A percentile compares a stretch with the other conserved stretches of the same genome.
These are phyloP conservation scores for Stramonita haemastoma DNA, from an alignment of 2,888 invertebrate species.

Conservation along the genomic window DNA sequence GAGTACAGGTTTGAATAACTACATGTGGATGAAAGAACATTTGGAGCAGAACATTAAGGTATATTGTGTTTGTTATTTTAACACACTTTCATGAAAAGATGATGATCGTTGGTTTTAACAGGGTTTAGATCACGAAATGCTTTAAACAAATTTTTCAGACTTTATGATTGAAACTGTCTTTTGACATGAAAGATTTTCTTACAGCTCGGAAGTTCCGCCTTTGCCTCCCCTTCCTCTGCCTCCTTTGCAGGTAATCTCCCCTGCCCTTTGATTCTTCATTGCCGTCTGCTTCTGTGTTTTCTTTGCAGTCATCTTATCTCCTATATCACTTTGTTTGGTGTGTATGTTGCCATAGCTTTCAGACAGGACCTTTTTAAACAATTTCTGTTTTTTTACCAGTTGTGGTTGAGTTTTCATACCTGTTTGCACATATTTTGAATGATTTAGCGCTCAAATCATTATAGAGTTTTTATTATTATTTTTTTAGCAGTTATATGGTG, in stretches of 20 bases:
- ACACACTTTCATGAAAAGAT: neutral
- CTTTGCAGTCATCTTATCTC: neutral
- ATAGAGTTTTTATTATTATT: no score
- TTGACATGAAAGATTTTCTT: slow-evolving; percentile 33
- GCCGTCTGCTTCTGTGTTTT: neutral
- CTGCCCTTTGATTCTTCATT: neutral
- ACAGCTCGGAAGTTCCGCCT: slow-evolving; percentile 47
- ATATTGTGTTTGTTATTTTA: no score
- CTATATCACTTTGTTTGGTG: no score
- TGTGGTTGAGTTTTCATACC: no score
- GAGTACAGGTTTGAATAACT: no score
- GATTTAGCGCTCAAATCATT: neutral
- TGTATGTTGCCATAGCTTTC: neutral
- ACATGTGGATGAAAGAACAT: no score
- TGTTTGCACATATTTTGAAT: neutral
- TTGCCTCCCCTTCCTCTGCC: slow-evolving; percentile 44
- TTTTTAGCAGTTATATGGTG: no score
- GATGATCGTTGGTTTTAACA: neutral
- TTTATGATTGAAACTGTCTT: neutral
- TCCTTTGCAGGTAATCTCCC: slow-evolving; percentile 42
- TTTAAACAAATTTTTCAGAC: neutral
- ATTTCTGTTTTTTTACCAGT: neutral
- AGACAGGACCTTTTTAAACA: neutral
- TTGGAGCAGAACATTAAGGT: no score
- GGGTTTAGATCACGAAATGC: neutral